Conservation (phyloP, 2,797 vertebrate genomes). For the Tangara arthus region DNA sequence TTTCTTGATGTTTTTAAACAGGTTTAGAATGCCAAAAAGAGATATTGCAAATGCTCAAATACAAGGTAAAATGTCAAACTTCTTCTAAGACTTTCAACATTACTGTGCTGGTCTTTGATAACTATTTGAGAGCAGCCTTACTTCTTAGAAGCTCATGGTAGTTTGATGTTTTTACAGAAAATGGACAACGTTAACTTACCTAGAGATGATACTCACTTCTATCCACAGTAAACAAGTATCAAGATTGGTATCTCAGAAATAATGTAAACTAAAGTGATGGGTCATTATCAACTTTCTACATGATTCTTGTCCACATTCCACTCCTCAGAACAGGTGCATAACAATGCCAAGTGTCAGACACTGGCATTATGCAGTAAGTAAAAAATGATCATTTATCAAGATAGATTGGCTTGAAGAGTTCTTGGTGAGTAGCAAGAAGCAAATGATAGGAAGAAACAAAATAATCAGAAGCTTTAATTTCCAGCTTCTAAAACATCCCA, state of each 20-base stretch:
- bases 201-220: neutral
- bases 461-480: neutral
- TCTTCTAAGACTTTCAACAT: neutral
- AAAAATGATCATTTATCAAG: neutral
- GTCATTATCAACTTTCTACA: accelerated
- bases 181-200: neutral
- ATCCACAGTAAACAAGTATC: neutral
- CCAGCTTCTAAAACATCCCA: neutral
- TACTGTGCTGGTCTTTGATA: neutral
- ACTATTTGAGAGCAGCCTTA: neutral
- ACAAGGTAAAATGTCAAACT: neutral
- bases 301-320: neutral
- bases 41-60: neutral
- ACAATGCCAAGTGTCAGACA: neutral
- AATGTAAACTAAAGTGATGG: neutral
- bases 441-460: neutral
- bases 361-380: neutral
- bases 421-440: neutral
- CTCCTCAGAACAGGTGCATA: neutral
- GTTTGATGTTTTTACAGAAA: neutral
- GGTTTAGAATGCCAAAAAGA: neutral
- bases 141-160: neutral
- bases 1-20: neutral
- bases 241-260: neutral
- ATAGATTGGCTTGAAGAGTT: neutral